These are phyloP conservation scores for Macrotrachela quadricornifera DNA, from an alignment of 1,140 invertebrate genomes.

Conservation along the genomic window DNA sequence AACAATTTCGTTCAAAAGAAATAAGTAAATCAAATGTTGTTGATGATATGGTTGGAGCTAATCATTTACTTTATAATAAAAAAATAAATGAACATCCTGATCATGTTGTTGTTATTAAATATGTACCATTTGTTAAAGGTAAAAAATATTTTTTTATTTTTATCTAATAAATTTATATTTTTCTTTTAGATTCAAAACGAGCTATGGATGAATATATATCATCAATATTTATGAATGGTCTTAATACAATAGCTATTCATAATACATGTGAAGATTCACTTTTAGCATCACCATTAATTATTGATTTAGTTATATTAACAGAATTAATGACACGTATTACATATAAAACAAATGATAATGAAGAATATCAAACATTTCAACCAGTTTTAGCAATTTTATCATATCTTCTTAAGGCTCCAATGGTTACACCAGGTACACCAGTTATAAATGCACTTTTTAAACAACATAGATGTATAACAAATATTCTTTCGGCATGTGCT, in stretches of 20 bases:
- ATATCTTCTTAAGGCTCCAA: conserved; percentile 61
- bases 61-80: conserved; percentile 48
- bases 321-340: conserved; percentile 62
- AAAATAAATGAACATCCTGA: conserved; percentile 54
- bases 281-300: conserved; percentile 67
- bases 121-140: conserved; percentile 68
- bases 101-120: conserved; percentile 74
- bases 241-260: conserved; percentile 74
- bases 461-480: conserved; percentile 66
- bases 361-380: conserved; percentile 43
- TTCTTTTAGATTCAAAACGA: conserved; percentile 42
- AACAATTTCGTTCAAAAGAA: conserved; percentile 54
- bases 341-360: conserved; percentile 35
- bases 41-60: conserved; percentile 77
- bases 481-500: conserved; percentile 42
- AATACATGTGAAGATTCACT: conserved; percentile 94
- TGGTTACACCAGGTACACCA: conserved; percentile 44
- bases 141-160: too few relatives aligned
- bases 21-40: conserved; percentile 48
- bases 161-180: too few relatives aligned
- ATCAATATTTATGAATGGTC: conserved; percentile 76
- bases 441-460: conserved; percentile 69
- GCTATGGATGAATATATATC: conserved; percentile 92
- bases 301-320: conserved; percentile 66
- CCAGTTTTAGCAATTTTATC: conserved; percentile 58